Evolutionary conservation across 2,113 vertebrate species (phyloP).

Genomic region (Neomonachus schauinslandi): DNA sequence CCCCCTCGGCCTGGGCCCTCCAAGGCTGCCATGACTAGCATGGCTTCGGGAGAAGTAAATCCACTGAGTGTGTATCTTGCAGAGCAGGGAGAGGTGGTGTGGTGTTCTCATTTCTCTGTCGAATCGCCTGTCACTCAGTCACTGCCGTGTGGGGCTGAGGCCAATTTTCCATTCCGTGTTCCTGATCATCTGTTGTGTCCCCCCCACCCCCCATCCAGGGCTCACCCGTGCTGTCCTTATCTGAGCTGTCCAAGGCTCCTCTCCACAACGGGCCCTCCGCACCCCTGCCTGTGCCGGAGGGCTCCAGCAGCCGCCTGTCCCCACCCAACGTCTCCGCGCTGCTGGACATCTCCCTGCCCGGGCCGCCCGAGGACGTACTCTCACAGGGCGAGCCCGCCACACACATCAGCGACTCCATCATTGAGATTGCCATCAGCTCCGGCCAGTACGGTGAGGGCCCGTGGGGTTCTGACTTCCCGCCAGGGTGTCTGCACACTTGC

Average conservation of each 20-base stretch:
- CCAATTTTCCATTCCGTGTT: neutral
- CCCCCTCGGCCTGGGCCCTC: neutral
- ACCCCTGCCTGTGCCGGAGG: constrained; percentile 80
- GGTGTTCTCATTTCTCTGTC: too few species aligned
- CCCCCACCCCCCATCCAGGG: constrained; percentile 72
- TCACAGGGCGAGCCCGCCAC: constrained; percentile 93
- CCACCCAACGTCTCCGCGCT: constrained; percentile 97
- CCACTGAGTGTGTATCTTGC: neutral
- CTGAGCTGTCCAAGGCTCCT: constrained; percentile 85
- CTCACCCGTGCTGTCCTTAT: constrained; percentile 83
- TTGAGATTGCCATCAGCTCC: constrained; percentile 98
- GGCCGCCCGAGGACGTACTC: constrained; percentile 96
- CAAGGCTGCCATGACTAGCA: too few species aligned
- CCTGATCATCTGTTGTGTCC: neutral
- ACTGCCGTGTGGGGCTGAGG: neutral
- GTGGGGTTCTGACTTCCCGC: neutral
- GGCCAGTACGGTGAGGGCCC: constrained; percentile 92
- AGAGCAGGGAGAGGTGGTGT: neutral
- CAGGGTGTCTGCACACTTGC: neutral
- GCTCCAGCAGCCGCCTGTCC: constrained; percentile 91
- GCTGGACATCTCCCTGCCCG: constrained; percentile 97
- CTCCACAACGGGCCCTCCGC: constrained; percentile 90
- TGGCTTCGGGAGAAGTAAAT: neutral
- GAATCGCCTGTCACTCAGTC: neutral
- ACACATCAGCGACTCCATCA: constrained; percentile 99